Evolutionary conservation across 2,113 vertebrate genomes (phyloP).

Genomic region (Hippocampus guttulatus): DNA sequence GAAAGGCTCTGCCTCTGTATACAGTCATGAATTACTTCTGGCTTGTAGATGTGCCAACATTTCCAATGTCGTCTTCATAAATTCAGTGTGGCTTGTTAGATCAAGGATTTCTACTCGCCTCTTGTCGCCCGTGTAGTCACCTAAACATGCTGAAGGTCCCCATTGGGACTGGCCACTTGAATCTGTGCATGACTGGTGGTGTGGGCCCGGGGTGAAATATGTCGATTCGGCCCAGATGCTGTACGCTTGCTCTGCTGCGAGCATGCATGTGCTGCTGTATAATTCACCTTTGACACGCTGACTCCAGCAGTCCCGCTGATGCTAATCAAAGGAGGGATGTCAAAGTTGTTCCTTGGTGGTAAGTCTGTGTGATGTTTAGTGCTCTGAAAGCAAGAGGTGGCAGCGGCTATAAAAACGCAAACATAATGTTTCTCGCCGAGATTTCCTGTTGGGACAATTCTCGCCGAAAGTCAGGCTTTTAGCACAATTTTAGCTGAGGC

Average conservation of each 20-base stretch:
- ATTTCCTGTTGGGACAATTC: too few relatives aligned
- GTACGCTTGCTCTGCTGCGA: constrained; percentile 14
- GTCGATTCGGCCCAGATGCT: constrained; percentile 44
- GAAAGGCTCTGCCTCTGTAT: not conserved
- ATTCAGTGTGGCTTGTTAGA: constrained; percentile 8
- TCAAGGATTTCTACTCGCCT: constrained; percentile 3
- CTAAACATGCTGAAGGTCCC: constrained; percentile 6
- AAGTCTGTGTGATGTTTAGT: constrained; percentile 27
- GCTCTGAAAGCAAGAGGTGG: constrained; percentile 41
- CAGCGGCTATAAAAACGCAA: constrained; percentile 60
- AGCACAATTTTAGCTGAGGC: constrained; percentile 29
- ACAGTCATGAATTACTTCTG: constrained; percentile 20
- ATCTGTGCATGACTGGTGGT: constrained; percentile 9
- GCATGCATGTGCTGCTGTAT: constrained; percentile 10
- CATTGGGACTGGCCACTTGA: constrained; percentile 12
- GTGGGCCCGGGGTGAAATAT: not conserved
- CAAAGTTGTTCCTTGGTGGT: constrained; percentile 29
- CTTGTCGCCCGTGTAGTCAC: constrained; percentile 7
- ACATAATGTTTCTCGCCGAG: too few relatives aligned
- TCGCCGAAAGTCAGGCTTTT: constrained; percentile 6
- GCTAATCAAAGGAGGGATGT: constrained; percentile 4
- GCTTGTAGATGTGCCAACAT: constrained; percentile 9
- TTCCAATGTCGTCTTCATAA: not conserved
- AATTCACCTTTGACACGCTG: constrained; percentile 10
- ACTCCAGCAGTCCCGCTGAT: constrained; percentile 13